phyloP scores from a whole-genome alignment of 2,888 invertebrate genomes.

The Siphonodentalium dalli region DNA sequence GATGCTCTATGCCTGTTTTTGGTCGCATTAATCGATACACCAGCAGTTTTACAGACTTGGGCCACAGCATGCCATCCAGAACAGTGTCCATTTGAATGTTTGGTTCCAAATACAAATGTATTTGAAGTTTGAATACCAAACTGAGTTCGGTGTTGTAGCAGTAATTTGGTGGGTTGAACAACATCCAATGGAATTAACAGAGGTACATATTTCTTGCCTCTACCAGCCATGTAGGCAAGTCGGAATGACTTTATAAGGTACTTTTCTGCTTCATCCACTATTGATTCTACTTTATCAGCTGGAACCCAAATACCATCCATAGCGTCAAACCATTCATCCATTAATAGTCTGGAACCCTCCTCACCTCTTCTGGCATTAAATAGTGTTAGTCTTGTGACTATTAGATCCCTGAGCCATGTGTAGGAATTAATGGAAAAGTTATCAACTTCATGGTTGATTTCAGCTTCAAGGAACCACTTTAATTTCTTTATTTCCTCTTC shows the following conservation, averaged over 20 bases:
- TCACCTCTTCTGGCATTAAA: slow-evolving; percentile 30
- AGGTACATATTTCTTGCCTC: slow-evolving; percentile 29
- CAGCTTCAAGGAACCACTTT: slow-evolving; percentile 9
- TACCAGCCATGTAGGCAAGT: slow-evolving; percentile 26
- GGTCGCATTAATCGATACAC: slow-evolving; percentile 23
- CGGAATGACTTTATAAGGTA: slow-evolving; percentile 22
- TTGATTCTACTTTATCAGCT: slow-evolving; percentile 8
- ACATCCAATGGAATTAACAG: slow-evolving; percentile 28
- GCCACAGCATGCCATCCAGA: slow-evolving; percentile 30
- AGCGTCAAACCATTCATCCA: slow-evolving; percentile 10
- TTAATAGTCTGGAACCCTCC: slow-evolving; percentile 18
- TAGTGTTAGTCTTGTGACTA: slow-evolving; percentile 24
- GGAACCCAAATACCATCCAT: slow-evolving; percentile 16
- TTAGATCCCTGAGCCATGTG: slow-evolving; percentile 20
- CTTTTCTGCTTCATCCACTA: slow-evolving; percentile 27
- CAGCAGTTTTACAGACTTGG: slow-evolving; percentile 19
- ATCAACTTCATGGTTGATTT: slow-evolving; percentile 8
- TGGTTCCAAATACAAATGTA: slow-evolving; percentile 28
- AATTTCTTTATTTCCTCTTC: slow-evolving; percentile 13
- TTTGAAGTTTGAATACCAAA: slow-evolving; percentile 20
- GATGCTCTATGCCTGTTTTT: slow-evolving; percentile 27
- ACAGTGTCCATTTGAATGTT: slow-evolving; percentile 14
- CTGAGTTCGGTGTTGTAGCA: slow-evolving; percentile 10
- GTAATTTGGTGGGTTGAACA: slow-evolving; percentile 11
- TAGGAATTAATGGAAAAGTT: slow-evolving; percentile 9